These are phyloP conservation scores for Tipula lateralis DNA, from an alignment of 2,888 invertebrate genomes.

Conservation along the genomic window DNA sequence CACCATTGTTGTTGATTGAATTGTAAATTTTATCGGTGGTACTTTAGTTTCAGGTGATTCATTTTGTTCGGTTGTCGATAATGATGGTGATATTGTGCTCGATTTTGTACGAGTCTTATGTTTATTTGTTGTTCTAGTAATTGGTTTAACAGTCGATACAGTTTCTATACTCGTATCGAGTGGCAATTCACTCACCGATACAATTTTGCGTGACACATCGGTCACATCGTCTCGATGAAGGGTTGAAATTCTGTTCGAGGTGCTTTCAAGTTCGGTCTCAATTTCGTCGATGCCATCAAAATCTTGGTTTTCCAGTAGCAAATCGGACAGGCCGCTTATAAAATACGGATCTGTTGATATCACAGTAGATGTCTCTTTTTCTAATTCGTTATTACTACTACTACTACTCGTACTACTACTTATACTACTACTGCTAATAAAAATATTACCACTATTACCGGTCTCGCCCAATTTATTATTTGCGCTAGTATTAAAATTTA, in stretches of 20 bases:
- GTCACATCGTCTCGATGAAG: not conserved
- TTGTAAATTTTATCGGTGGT: not conserved
- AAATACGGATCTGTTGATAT: constrained; percentile 29
- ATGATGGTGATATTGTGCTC: not conserved
- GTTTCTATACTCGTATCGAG: not conserved
- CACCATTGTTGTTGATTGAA: not conserved
- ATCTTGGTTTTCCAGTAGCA: constrained; percentile 24
- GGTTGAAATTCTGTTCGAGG: not conserved
- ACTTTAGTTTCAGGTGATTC: not conserved
- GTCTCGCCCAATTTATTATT: not conserved
- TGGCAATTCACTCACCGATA: not conserved
- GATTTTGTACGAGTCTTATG: not conserved
- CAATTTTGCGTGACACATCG: not conserved
- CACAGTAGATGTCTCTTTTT: constrained; percentile 6
- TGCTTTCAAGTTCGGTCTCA: not conserved
- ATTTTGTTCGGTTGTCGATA: not conserved
- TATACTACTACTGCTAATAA: not conserved
- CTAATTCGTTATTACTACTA: not conserved
- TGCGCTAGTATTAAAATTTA: not conserved
- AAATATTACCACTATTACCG: not conserved
- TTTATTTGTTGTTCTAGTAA: not conserved
- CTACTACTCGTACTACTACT: not conserved
- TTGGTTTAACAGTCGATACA: not conserved
- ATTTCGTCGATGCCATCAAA: constrained; percentile 13
- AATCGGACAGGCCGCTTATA: constrained; percentile 29